A percentile compares a stretch with the other conserved stretches of the same genome.
phyloP scores from a whole-genome alignment of 2,113 vertebrate species.

The Formicarius rufipectus region DNA sequence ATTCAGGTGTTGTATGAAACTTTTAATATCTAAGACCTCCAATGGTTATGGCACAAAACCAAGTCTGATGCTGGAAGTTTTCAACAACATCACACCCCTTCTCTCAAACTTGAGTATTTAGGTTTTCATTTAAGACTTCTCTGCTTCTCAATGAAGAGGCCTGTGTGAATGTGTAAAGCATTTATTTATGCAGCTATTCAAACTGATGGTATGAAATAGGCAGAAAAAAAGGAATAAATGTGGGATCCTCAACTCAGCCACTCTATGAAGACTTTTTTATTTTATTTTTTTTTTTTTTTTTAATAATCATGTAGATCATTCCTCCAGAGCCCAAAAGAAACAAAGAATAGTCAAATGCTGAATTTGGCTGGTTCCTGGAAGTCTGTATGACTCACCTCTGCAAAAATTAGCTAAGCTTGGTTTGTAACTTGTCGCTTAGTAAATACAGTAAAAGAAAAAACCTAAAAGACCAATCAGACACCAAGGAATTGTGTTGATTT shows the following conservation, averaged over 20 bases:
- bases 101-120: background rate
- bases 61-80: background rate
- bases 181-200: background rate
- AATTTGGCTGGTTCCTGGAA: background rate
- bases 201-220: background rate
- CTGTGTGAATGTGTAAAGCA: background rate
- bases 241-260: background rate
- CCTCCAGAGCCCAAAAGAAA: background rate
- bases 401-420: background rate
- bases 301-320: background rate
- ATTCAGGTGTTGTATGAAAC: background rate
- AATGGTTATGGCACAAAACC: background rate
- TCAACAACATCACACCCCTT: background rate
- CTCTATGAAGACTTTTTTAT: background rate
- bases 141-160: background rate
- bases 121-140: background rate
- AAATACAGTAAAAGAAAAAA: background rate
- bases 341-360: background rate
- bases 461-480: background rate
- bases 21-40: background rate
- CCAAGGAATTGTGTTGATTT: background rate
- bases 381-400: background rate
- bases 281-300: background rate
- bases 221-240: background rate
- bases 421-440: background rate